Evolutionary conservation across 2,113 vertebrate species (phyloP), one percentile per base, ranked within the genome.

Genomic region (Cervus canadensis): DNA sequence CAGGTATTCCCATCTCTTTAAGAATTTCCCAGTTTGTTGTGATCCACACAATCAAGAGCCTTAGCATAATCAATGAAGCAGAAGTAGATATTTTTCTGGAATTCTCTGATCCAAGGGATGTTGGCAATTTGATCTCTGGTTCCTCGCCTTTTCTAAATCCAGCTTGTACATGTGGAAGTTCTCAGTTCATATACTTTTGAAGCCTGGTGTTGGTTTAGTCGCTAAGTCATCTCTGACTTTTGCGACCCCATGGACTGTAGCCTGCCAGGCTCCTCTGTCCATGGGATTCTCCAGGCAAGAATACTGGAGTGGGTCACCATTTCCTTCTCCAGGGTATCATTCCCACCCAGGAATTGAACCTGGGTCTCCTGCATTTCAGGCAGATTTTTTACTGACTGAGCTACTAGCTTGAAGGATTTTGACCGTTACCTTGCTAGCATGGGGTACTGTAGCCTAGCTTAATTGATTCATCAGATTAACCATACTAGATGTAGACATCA

Each of bases 181-280:
- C 12, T 76, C 12, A 25, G 71, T 43, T 43, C 71, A 74, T 74
- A 14, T 40, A 25, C 0, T 74, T 23, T 74, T 74, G 36, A 26
- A 76, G 6, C 36, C 71, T 43, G n/a, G n/a, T 40, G 67, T 40
- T 40, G n/a, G 67, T 71, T 71, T 71, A 36, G n/a, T 36, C 0
- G 10, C 19, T 71, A 71, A 71, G 67, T 71, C 67, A 71, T 40
- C 19, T 71, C n/a, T 71, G 67, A 40, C 19, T 71, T 40, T 71
- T 71, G n/a, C 0, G 2, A 71, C 19, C 10, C n/a, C 0, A 0
- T 71, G 67, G n/a, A 71, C 19, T 71, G 8, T 67, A 67, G 64
- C n/a, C 8, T 67, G 67, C 67, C 19, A 23, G n/a, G 10, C 67
- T 71, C 19, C 19, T 40, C 19, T 71, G n/a, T 71, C n/a, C 10